These are phyloP conservation scores for Apostichopus leukothele DNA, from an alignment of 53 echinoderm and acorn worm species.

Conservation along the genomic window DNA sequence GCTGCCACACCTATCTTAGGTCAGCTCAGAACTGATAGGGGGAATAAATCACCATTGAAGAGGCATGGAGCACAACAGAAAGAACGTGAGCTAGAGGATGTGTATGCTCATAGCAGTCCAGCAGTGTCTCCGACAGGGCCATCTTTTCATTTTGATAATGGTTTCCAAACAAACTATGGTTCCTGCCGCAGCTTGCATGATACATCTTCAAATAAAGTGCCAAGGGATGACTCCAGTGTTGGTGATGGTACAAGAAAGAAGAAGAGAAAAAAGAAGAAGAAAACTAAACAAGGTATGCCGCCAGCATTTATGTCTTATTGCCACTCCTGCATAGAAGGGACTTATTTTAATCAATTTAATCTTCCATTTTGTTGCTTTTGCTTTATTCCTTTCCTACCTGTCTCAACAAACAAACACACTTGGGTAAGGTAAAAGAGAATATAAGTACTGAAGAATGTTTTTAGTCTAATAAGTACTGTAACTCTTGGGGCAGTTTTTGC, in stretches of 20 bases:
- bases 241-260: constrained; percentile 23
- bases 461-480: too few relatives aligned
- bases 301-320: background rate
- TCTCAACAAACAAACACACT: background rate
- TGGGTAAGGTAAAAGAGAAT: too few relatives aligned
- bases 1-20: constrained; percentile 15
- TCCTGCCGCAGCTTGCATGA: background rate
- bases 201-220: background rate
- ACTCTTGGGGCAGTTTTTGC: too few relatives aligned
- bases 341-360: too few relatives aligned
- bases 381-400: background rate
- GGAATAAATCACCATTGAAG: constrained; percentile 5
- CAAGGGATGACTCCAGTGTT: background rate
- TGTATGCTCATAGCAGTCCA: constrained; percentile 9
- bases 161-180: background rate
- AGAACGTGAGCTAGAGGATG: constrained; percentile 23
- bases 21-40: background rate
- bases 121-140: background rate
- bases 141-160: background rate
- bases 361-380: background rate
- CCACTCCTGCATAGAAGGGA: too few relatives aligned
- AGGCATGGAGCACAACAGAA: constrained; percentile 27
- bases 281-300: constrained; percentile 35
- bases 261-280: constrained; percentile 50
- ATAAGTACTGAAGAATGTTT: too few relatives aligned